Conservation (phyloP, 2,888 invertebrate genomes). For the Leptinotarsa haldemani region DNA sequence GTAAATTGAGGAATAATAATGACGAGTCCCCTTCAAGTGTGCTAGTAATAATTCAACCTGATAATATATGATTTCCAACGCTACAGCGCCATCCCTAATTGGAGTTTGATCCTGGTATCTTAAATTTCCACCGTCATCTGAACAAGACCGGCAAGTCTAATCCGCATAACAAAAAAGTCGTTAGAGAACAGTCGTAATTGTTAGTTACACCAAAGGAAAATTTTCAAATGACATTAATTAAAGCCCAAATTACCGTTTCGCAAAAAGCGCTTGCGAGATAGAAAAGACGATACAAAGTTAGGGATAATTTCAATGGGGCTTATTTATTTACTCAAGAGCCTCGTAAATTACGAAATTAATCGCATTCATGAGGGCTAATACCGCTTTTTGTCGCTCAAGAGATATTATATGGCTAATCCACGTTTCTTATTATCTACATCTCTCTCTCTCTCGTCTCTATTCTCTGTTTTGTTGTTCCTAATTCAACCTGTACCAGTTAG, state of each 20-base stretch:
- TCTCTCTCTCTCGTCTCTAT: too few species aligned
- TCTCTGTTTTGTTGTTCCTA: conserved; percentile 8
- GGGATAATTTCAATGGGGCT: conserved; percentile 34
- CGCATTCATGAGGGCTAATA: conserved; percentile 31
- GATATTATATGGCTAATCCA: conserved; percentile 28
- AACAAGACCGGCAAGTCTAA: conserved; percentile 12
- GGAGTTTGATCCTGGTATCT: conserved; percentile 22
- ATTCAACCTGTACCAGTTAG: background rate
- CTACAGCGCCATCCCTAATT: conserved; percentile 14
- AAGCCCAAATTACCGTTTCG: conserved; percentile 10
- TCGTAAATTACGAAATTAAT: conserved; percentile 34
- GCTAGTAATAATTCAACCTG: background rate
- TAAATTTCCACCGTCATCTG: conserved; percentile 18
- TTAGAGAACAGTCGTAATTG: conserved; percentile 29
- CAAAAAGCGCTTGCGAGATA: conserved; percentile 14
- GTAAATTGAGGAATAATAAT: background rate
- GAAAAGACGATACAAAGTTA: conserved; percentile 33
- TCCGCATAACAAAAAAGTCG: conserved; percentile 23
- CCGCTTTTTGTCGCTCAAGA: conserved; percentile 28
- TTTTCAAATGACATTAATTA: conserved; percentile 23
- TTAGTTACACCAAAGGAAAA: conserved; percentile 18
- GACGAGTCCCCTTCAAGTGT: background rate
- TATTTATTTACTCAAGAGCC: conserved; percentile 36
- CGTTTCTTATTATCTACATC: conserved; percentile 15
- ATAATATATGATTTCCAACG: background rate